Conservation (phyloP, 2,888 invertebrate species). For the Scelioninae gen. 2 region DNA sequence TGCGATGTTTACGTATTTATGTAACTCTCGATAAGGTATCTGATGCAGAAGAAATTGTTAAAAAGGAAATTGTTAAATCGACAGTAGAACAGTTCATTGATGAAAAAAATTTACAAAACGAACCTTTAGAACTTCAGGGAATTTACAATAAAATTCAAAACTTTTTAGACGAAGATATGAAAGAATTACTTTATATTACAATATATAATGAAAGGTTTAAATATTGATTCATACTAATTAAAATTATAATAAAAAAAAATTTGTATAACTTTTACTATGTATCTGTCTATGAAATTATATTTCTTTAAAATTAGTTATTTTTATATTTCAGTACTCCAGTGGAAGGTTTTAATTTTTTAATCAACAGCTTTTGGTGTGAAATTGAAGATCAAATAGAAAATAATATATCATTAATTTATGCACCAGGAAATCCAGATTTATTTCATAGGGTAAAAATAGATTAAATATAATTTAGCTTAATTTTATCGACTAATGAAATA, state of each 20-base stretch:
- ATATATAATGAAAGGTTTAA: constrained; percentile 69
- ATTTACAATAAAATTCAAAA: constrained; percentile 84
- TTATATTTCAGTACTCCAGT: constrained; percentile 74
- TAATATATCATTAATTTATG: constrained; percentile 90
- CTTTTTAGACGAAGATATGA: constrained; percentile 84
- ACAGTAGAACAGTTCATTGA: constrained; percentile 83
- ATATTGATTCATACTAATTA: too few relatives aligned
- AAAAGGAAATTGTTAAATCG: constrained; percentile 82
- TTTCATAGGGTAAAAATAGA: constrained; percentile 85
- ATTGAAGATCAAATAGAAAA: constrained; percentile 87
- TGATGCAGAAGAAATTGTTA: constrained; percentile 84
- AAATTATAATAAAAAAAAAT: too few relatives aligned
- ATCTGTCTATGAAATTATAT: too few relatives aligned
- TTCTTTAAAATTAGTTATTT: background rate
- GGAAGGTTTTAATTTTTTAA: constrained; percentile 84
- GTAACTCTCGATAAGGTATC: constrained; percentile 81
- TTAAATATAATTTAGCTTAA: too few relatives aligned
- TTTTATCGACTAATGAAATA: too few relatives aligned
- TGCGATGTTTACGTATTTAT: constrained; percentile 79
- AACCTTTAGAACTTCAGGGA: constrained; percentile 81
- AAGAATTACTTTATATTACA: constrained; percentile 73
- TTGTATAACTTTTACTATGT: too few relatives aligned
- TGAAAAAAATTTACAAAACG: constrained; percentile 80
- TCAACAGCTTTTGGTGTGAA: constrained; percentile 92
- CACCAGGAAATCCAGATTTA: constrained; percentile 92